phyloP scores from a whole-genome alignment of 2,888 invertebrate species.

The Napeogenes inachia region DNA sequence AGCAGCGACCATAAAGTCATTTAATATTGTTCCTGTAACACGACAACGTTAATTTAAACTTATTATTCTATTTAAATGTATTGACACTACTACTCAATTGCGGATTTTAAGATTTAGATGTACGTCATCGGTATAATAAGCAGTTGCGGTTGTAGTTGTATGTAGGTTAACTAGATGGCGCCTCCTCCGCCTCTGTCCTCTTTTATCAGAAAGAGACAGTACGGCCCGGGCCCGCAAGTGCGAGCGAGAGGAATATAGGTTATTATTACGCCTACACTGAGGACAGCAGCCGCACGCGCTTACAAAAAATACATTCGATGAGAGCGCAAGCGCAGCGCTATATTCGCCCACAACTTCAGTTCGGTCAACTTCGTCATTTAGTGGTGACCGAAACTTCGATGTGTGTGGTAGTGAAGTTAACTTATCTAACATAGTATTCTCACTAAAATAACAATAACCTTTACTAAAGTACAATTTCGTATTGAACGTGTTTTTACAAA shows the following conservation, averaged over 20 bases:
- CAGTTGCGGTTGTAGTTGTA: constrained; percentile 42
- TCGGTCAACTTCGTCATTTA: constrained; percentile 74
- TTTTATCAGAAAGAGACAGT: constrained; percentile 42
- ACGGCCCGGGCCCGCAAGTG: constrained; percentile 31
- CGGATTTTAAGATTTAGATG: constrained; percentile 25
- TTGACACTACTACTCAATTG: constrained; percentile 10
- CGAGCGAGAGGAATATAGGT: constrained; percentile 57
- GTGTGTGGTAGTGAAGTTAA: constrained; percentile 77
- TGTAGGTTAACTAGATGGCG: constrained; percentile 64
- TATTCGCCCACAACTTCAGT: constrained; percentile 76
- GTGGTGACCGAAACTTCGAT: constrained; percentile 74
- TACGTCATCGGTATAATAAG: constrained; percentile 31
- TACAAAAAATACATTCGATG: constrained; percentile 67
- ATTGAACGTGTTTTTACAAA: constrained; percentile 65
- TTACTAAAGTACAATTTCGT: constrained; percentile 71
- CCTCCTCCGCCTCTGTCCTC: constrained; percentile 42
- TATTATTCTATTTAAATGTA: constrained; percentile 4
- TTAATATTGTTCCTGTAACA: too few species aligned
- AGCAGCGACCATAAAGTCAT: too few species aligned
- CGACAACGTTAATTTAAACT: neutral
- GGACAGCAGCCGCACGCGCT: constrained; percentile 71
- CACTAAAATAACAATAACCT: constrained; percentile 73
- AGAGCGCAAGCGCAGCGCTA: constrained; percentile 72
- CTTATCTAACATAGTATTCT: constrained; percentile 73
- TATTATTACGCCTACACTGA: constrained; percentile 72